phyloP scores from a whole-genome alignment of 2,888 invertebrate genomes.

The Polymixis flavicincta region DNA sequence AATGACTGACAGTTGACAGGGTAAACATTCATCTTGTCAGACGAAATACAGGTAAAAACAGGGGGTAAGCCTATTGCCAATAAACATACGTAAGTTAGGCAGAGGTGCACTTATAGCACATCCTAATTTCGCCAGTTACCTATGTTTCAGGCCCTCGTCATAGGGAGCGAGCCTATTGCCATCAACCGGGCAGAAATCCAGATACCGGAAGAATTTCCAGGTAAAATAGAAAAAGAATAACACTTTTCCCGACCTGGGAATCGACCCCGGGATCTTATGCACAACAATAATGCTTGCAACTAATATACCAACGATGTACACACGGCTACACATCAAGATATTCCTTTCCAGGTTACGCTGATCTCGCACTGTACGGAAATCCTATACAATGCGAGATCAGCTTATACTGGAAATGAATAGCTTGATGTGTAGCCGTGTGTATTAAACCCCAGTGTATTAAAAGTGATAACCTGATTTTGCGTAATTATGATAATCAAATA shows the following conservation, averaged over 20 bases:
- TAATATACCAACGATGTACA: neutral
- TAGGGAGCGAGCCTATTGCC: neutral
- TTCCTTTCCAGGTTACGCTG: no score
- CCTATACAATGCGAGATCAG: no score
- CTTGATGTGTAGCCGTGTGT: no score
- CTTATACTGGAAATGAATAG: no score
- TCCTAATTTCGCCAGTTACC: neutral
- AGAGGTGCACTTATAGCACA: neutral
- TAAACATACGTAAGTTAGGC: neutral
- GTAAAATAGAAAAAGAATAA: neutral
- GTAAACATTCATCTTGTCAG: conserved; percentile 28
- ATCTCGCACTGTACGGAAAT: no score
- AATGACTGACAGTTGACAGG: conserved; percentile 28
- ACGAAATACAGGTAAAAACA: conserved; percentile 3
- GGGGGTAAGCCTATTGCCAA: neutral
- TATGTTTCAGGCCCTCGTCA: no score
- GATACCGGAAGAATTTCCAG: neutral
- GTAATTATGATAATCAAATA: no score
- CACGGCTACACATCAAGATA: no score
- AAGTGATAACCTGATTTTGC: no score
- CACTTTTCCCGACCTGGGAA: no score
- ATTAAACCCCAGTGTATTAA: no score
- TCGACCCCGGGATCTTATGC: no score
- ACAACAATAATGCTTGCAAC: neutral
- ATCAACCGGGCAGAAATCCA: neutral